phyloP scores from a whole-genome alignment of 2,888 invertebrate species.

The Bruchidius siliquastri region DNA sequence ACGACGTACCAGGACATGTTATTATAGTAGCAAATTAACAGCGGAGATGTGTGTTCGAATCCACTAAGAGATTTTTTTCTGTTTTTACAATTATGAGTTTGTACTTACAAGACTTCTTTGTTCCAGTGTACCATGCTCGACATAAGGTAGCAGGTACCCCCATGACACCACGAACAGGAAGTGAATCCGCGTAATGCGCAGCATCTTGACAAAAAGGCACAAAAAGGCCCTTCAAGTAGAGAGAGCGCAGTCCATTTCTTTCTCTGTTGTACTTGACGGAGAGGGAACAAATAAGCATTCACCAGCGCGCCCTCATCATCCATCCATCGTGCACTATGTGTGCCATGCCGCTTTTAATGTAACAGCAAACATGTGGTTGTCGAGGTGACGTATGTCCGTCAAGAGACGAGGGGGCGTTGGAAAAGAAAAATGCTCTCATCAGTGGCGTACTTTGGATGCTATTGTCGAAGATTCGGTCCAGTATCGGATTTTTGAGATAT shows the following conservation, averaged over 20 bases:
- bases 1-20: too few relatives aligned
- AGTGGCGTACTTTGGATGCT: not conserved
- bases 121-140: too few relatives aligned
- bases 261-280: not conserved
- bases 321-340: not conserved
- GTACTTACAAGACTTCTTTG: too few relatives aligned
- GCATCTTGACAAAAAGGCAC: not conserved
- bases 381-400: slow-evolving; percentile 18
- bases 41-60: too few relatives aligned
- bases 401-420: not conserved
- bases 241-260: not conserved
- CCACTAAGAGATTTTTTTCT: too few relatives aligned
- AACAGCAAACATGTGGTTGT: slow-evolving; percentile 22
- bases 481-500: too few relatives aligned
- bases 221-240: not conserved
- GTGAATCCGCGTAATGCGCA: not conserved
- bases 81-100: too few relatives aligned
- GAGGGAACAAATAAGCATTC: not conserved
- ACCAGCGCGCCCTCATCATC: not conserved
- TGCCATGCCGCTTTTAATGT: slow-evolving; percentile 14
- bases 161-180: not conserved
- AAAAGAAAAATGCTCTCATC: not conserved
- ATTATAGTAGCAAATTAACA: too few relatives aligned
- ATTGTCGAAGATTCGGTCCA: too few relatives aligned
- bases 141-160: too few relatives aligned